Evolutionary conservation across 2,797 vertebrate genomes (phyloP), one percentile per base, ranked within the genome.

Genomic region (Notolabrus celidotus): DNA sequence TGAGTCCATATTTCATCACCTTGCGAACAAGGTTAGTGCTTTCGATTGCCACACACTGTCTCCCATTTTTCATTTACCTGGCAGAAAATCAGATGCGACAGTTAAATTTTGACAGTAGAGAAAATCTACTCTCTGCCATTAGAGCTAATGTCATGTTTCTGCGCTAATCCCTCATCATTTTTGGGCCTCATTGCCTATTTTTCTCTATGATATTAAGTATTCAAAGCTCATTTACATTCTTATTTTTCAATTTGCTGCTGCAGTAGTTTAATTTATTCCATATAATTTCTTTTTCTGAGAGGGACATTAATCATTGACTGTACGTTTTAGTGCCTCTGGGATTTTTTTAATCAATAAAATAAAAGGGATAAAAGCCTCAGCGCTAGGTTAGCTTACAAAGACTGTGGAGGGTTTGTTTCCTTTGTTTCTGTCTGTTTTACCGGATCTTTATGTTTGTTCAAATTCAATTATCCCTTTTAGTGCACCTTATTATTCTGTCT

Each of bases 181-280:
- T 94, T 93, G 93, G 85, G 74, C 94, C 95, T 95, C 95, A 90
- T 53, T 95, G 94, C 95, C 96, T 95, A 93, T 96, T 97, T 97
- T 94, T 95, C 95, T 94, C 96, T 96, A 96, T 97, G 94, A 98
- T 98, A 99, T 99, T 99, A 99, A 98, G 97, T 97, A 99, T 99
- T 99, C 97, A 98, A 98, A 98, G 96, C 97, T 99, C 97, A 99
- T 99, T 99, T 99, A 97, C 97, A 99, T 99, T 96, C 97, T 99
- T 99, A 99, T 99, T 99, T 99, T 99, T 99, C 97, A 98, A 99
- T 99, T 99, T 99, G 96, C 97, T 99, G 97, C 97, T 96, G 96
- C 97, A 98, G 97, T 98, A 99, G 97, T 99, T 99, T 98, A 99
- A 99, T 99, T 99, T 99, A 99, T 99, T 99, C 97, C 96, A 97